A percentile compares a stretch with the other conserved stretches of the same genome.
Conservation (phyloP, 2,797 vertebrate genomes). For the Notamacropus eugenii region DNA sequence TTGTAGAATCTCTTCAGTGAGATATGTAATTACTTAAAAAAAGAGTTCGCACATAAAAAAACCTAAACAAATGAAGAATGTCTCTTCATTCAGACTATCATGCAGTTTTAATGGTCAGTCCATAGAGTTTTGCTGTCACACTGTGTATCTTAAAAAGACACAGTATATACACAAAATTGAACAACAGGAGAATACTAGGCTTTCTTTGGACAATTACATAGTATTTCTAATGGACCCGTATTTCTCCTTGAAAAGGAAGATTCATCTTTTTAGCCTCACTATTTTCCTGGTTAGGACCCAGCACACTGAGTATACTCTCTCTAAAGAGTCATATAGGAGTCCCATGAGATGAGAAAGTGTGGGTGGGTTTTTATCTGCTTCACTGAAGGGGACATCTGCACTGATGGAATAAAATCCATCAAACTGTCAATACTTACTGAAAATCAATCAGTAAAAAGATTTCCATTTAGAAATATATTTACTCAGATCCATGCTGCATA, state of each 20-base stretch:
- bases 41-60: background rate
- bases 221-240: background rate
- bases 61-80: background rate
- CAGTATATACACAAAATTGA: background rate
- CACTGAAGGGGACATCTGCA: background rate
- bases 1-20: background rate
- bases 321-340: background rate
- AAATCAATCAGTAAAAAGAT: background rate
- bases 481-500: background rate
- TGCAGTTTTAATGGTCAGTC: background rate
- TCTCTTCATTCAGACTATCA: background rate
- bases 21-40: background rate
- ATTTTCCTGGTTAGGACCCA: background rate
- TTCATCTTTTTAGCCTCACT: background rate
- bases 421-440: background rate
- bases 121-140: background rate
- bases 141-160: background rate
- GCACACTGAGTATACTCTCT: background rate
- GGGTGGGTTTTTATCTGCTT: background rate
- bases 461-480: background rate
- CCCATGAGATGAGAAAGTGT: background rate
- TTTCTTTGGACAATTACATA: background rate
- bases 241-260: background rate
- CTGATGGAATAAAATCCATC: background rate
- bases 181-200: background rate